phyloP scores from a whole-genome alignment of 37 sponge, comb jelly and placozoan genomes.

The Aplysina aerophoba region DNA sequence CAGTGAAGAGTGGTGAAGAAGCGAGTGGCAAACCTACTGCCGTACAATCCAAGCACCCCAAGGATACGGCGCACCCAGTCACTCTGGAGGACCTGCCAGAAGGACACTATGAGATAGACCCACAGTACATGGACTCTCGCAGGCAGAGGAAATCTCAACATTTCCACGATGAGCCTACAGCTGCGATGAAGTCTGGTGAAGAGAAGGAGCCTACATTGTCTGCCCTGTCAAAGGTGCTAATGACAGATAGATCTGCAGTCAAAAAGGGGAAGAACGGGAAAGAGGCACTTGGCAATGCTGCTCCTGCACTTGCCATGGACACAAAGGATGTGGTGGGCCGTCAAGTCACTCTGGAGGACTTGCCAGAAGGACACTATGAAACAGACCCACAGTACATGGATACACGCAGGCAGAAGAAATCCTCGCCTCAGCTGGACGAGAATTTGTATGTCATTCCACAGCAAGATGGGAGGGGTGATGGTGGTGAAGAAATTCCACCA shows the following conservation, averaged over 20 bases:
- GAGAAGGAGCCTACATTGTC: no score
- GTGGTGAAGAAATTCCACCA: not conserved
- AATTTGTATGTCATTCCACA: not conserved
- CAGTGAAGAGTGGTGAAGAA: no score
- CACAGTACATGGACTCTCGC: not conserved
- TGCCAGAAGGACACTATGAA: conserved; percentile 20
- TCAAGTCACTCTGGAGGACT: not conserved
- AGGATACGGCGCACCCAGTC: not conserved
- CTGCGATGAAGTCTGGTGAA: no score
- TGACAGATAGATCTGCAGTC: no score
- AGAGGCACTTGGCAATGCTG: no score
- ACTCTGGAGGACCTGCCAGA: not conserved
- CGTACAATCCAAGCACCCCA: not conserved
- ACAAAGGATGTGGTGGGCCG: not conserved
- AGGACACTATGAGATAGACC: conserved; percentile 2
- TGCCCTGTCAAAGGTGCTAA: no score
- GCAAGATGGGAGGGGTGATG: not conserved
- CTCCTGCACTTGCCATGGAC: not conserved
- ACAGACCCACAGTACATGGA: conserved; percentile 13
- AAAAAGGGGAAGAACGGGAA: no score
- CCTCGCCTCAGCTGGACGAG: not conserved
- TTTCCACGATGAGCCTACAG: no score
- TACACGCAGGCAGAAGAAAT: not conserved
- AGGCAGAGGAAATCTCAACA: not conserved
- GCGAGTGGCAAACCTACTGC: no score